Evolutionary conservation across 2,113 vertebrate genomes (phyloP).

Genomic region (Hylia prasina): DNA sequence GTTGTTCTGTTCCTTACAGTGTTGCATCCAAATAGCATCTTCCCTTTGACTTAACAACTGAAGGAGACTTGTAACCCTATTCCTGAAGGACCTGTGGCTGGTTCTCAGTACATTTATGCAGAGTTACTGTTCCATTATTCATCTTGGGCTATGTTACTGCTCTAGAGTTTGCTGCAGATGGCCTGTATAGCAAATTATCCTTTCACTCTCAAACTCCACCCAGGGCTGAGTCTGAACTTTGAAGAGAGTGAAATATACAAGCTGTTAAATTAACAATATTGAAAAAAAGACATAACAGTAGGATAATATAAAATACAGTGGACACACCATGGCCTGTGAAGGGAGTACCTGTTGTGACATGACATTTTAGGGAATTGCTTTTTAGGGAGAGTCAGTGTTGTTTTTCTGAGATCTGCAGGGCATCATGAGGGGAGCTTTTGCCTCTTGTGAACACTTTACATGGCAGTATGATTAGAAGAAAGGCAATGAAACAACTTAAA

Average conservation of each 20-base stretch:
- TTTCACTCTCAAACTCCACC: neutral
- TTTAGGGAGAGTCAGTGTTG: neutral
- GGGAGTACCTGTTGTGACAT: neutral
- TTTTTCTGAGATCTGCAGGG: neutral
- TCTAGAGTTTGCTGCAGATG: neutral
- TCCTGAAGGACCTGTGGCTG: rapidly evolving
- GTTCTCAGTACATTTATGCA: neutral
- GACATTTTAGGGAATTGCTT: neutral
- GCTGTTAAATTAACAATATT: neutral
- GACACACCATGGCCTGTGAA: neutral
- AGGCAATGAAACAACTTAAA: neutral
- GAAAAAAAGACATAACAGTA: neutral
- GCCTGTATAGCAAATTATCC: neutral
- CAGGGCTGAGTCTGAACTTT: neutral
- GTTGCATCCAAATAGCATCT: neutral
- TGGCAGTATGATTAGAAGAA: neutral
- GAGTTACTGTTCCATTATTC: neutral
- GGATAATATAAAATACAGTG: neutral
- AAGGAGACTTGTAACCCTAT: neutral
- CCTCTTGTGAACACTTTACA: neutral
- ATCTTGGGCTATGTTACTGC: neutral
- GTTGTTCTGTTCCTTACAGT: neutral
- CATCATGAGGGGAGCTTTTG: neutral
- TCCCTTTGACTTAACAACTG: neutral
- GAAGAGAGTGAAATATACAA: neutral